phyloP scores from a whole-genome alignment of 2,888 invertebrate genomes.

The Patella pellucida region DNA sequence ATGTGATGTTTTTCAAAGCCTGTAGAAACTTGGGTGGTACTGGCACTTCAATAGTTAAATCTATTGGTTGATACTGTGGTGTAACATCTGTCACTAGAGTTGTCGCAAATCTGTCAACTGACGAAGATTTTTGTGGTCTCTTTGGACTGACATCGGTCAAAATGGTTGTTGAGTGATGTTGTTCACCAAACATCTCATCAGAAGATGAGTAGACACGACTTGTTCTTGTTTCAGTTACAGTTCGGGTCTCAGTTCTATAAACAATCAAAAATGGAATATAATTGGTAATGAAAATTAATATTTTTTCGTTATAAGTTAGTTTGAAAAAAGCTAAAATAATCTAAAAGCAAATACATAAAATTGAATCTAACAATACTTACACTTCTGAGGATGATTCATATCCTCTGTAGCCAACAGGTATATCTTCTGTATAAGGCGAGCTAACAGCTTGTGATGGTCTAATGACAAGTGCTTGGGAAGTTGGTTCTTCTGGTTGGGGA shows the following conservation, averaged over 20 bases:
- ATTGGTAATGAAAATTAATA: background rate
- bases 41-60: slow-evolving; percentile 66
- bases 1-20: slow-evolving; percentile 87
- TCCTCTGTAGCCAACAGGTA: slow-evolving; percentile 38
- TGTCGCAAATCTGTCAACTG: slow-evolving; percentile 54
- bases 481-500: background rate
- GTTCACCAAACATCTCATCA: slow-evolving; percentile 39
- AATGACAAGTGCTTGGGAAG: background rate
- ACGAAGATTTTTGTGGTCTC: slow-evolving; percentile 39
- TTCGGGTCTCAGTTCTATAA: slow-evolving; percentile 50
- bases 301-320: too few relatives aligned
- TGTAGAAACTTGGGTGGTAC: slow-evolving; percentile 72
- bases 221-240: slow-evolving; percentile 55
- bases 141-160: slow-evolving; percentile 52
- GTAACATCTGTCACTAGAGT: slow-evolving; percentile 55
- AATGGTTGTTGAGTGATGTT: slow-evolving; percentile 51
- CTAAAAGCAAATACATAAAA: too few relatives aligned
- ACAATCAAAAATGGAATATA: background rate
- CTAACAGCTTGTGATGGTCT: background rate
- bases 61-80: slow-evolving; percentile 66
- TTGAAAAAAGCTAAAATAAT: too few relatives aligned
- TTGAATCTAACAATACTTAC: slow-evolving; percentile 27
- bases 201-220: slow-evolving; percentile 54
- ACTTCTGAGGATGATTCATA: slow-evolving; percentile 24
- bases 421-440: background rate